A percentile compares a stretch with the other conserved stretches of the same genome.
Conservation (phyloP, 2,797 vertebrate genomes). For the Tokudaia muenninki region DNA sequence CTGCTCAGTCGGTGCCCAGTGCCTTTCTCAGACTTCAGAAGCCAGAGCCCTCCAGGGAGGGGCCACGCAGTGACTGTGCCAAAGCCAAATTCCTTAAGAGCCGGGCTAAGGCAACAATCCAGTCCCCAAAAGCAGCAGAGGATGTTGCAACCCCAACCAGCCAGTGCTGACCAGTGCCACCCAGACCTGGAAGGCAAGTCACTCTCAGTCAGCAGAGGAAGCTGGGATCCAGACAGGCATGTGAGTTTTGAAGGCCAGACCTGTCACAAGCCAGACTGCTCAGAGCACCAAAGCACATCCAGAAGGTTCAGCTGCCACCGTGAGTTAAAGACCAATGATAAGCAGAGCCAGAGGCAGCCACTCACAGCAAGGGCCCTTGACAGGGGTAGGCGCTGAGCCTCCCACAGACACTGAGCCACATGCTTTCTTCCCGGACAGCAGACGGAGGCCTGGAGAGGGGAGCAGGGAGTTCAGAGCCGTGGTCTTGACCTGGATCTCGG, state of each 20-base stretch:
- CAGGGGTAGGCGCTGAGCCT: neutral
- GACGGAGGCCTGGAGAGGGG: neutral
- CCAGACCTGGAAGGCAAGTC: neutral
- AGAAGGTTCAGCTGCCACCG: neutral
- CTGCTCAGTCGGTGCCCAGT: neutral
- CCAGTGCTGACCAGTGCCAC: neutral
- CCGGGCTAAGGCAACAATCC: neutral
- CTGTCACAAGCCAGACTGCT: neutral
- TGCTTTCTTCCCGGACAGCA: neutral
- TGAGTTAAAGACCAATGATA: neutral
- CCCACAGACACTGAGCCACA: neutral
- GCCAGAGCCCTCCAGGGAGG: neutral
- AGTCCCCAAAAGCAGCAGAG: neutral
- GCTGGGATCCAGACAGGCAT: neutral
- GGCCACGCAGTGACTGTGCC: neutral
- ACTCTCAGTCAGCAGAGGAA: neutral
- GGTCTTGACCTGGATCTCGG: neutral
- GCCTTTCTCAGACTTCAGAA: neutral
- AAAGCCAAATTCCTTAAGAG: conserved; percentile 1
- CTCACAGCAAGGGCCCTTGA: neutral
- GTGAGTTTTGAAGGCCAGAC: neutral
- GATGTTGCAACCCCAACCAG: accelerated
- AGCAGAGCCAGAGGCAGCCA: neutral
- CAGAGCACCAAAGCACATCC: neutral
- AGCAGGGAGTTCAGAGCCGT: neutral